A percentile compares a stretch with the other conserved stretches of the same genome.
phyloP scores from a whole-genome alignment of 2,888 invertebrate genomes.

The Cephus nigrinus region DNA sequence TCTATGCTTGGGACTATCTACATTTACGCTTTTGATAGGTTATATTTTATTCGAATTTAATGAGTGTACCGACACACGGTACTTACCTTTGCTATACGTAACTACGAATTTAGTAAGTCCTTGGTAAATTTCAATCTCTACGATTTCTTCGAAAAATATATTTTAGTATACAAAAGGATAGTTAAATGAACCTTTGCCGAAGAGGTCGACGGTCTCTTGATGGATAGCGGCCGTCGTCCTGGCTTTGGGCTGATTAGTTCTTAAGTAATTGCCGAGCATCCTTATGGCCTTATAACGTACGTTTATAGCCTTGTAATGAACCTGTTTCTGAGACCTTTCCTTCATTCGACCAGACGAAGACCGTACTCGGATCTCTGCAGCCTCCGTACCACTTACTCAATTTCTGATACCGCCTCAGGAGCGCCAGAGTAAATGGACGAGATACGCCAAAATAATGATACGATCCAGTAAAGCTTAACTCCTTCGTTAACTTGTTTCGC shows the following conservation, averaged over 20 bases:
- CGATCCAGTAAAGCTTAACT: neutral
- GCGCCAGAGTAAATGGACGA: neutral
- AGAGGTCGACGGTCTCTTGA: slow-evolving; percentile 31
- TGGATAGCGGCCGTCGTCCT: slow-evolving; percentile 35
- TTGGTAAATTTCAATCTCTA: neutral
- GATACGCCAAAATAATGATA: neutral
- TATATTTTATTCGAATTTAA: neutral
- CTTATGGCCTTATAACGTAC: slow-evolving; percentile 56
- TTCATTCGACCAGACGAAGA: slow-evolving; percentile 19
- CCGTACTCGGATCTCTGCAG: neutral
- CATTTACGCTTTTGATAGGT: neutral
- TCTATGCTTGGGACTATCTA: neutral
- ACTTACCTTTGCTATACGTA: neutral
- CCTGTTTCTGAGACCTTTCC: slow-evolving; percentile 52
- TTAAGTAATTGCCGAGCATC: slow-evolving; percentile 57
- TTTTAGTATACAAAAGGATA: neutral
- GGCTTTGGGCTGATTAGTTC: slow-evolving; percentile 58
- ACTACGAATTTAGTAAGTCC: neutral
- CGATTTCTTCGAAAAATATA: neutral
- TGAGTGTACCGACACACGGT: neutral
- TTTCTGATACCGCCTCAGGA: neutral
- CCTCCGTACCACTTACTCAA: neutral
- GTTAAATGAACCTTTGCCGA: slow-evolving; percentile 21
- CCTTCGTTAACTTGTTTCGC: neutral
- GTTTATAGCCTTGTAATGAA: slow-evolving; percentile 61